Percentiles rank a stretch among this genome's conserved stretches.
These are phyloP conservation scores for Drosophila sulfurigaster DNA, from an alignment of 1,140 invertebrate genomes.

Conservation along the genomic window DNA sequence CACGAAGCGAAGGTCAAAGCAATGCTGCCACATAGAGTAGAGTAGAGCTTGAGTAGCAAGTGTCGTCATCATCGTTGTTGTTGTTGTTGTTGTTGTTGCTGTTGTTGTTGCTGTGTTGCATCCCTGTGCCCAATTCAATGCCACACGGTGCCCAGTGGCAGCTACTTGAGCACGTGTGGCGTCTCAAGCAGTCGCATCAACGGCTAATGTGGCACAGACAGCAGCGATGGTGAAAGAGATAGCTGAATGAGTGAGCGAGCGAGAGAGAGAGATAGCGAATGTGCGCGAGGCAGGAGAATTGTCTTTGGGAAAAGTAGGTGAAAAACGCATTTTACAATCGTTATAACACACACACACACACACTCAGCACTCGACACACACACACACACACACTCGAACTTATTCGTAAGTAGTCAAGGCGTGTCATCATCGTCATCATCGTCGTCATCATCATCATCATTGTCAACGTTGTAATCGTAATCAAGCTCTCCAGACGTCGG, in stretches of 20 bases:
- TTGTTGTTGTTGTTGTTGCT: too few relatives aligned
- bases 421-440: constrained; percentile 35
- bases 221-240: too few relatives aligned
- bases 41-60: constrained; percentile 16
- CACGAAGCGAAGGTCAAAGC: constrained; percentile 31
- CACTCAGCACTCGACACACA: background rate
- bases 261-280: background rate
- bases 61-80: constrained; percentile 5
- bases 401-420: constrained; percentile 25
- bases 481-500: constrained; percentile 36
- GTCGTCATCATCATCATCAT: constrained; percentile 10
- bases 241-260: background rate
- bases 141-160: constrained; percentile 23
- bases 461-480: background rate
- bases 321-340: constrained; percentile 51
- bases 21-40: background rate
- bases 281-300: background rate
- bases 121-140: constrained; percentile 32
- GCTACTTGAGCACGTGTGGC: constrained; percentile 75
- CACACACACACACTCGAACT: constrained; percentile 2
- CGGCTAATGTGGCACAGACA: constrained; percentile 50
- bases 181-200: constrained; percentile 62
- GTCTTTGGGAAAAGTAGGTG: constrained; percentile 50
- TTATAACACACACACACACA: background rate
- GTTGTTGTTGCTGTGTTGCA: background rate